Conservation (phyloP, 2,888 invertebrate species). For the Ectemnius continuus region DNA sequence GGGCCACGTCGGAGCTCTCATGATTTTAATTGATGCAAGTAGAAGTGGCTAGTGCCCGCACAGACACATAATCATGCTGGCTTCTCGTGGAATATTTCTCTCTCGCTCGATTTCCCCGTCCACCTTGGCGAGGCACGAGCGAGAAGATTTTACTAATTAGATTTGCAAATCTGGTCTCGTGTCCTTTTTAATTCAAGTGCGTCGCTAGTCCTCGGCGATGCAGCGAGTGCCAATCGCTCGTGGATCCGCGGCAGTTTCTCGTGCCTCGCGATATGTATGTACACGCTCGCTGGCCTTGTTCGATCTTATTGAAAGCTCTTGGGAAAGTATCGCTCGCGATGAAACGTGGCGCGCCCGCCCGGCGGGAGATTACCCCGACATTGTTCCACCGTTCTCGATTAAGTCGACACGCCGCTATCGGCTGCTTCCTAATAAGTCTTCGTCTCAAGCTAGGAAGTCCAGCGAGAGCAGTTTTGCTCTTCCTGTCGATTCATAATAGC, state of each 20-base stretch:
- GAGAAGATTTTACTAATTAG: slow-evolving; percentile 5
- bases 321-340: not conserved
- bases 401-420: slow-evolving; percentile 21
- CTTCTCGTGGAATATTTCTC: too few species aligned
- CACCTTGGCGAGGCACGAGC: not conserved
- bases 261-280: not conserved
- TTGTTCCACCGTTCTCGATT: slow-evolving; percentile 25
- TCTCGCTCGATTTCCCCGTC: not conserved
- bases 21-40: slow-evolving; percentile 4
- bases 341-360: not conserved
- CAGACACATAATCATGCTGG: not conserved
- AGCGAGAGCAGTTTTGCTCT: slow-evolving; percentile 41
- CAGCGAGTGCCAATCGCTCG: not conserved
- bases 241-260: not conserved
- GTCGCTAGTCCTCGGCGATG: not conserved
- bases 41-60: not conserved
- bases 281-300: not conserved
- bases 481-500: slow-evolving; percentile 42
- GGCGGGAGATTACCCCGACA: not conserved
- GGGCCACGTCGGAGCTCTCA: not conserved
- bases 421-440: slow-evolving; percentile 45
- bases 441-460: slow-evolving; percentile 38
- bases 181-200: slow-evolving; percentile 3
- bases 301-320: not conserved
- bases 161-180: not conserved